phyloP scores from a whole-genome alignment of 2,113 vertebrate species.

The Podilymbus podiceps region DNA sequence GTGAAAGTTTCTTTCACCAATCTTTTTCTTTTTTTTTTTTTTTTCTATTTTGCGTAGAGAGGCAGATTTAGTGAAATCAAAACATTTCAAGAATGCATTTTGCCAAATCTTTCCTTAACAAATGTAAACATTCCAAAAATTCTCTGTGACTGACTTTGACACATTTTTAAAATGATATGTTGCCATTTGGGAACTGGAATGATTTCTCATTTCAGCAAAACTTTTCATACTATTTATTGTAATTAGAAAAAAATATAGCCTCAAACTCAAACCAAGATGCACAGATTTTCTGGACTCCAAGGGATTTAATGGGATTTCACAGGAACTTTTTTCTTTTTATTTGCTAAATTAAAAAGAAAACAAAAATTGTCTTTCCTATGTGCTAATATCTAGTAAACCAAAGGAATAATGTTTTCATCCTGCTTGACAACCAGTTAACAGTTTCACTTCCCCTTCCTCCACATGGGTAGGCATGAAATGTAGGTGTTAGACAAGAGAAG shows the following conservation, averaged over 20 bases:
- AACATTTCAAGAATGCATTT: background rate
- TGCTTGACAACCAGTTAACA: background rate
- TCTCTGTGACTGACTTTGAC: background rate
- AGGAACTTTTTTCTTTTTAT: no score
- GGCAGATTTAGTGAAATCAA: constrained; percentile 32
- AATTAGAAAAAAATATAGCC: background rate
- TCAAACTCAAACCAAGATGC: background rate
- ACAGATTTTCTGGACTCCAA: background rate
- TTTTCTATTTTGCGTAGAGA: background rate
- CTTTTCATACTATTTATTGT: background rate
- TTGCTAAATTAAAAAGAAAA: background rate
- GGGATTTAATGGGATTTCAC: background rate
- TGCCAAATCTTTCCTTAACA: background rate
- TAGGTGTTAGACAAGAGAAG: background rate
- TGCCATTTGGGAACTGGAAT: background rate
- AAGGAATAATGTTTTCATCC: background rate
- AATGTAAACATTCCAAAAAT: constrained; percentile 45
- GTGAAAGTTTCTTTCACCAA: constrained; percentile 28
- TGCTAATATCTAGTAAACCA: background rate
- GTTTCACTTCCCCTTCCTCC: background rate
- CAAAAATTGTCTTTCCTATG: background rate
- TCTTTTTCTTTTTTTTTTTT: background rate
- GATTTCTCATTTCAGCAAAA: background rate
- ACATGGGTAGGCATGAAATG: background rate
- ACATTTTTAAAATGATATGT: background rate